Evolutionary conservation across 2,797 vertebrate genomes (phyloP).

Genomic region (Poecilia wingei): DNA sequence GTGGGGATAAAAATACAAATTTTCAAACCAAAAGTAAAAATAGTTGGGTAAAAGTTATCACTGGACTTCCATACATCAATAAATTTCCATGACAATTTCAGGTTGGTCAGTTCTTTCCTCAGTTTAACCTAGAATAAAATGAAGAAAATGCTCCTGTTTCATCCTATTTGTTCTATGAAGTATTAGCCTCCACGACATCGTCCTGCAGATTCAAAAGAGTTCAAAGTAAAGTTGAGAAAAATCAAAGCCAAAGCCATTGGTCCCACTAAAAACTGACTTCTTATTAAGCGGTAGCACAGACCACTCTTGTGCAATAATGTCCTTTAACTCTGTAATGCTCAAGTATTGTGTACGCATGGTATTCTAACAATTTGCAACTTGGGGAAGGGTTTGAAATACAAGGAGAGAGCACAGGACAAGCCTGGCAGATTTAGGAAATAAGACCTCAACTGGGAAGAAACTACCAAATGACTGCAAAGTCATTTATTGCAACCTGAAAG

Average conservation of each 20-base stretch:
- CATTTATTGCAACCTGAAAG: neutral
- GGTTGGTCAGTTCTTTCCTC: neutral
- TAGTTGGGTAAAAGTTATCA: neutral
- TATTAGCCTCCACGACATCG: neutral
- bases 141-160: neutral
- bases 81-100: neutral
- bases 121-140: neutral
- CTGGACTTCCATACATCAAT: neutral
- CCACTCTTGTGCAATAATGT: neutral
- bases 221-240: neutral
- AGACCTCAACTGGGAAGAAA: neutral
- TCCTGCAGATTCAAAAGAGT: neutral
- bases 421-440: neutral
- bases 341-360: neutral
- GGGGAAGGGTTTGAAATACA: no score
- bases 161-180: neutral
- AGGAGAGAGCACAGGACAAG: neutral
- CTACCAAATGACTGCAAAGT: no score
- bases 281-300: neutral
- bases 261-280: neutral
- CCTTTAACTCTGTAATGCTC: neutral
- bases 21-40: neutral
- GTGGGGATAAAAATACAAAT: neutral
- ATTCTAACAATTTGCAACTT: neutral
- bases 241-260: neutral